These are phyloP conservation scores for Tragopan temminckii DNA, from an alignment of 2,797 vertebrate species.

Conservation along the genomic window DNA sequence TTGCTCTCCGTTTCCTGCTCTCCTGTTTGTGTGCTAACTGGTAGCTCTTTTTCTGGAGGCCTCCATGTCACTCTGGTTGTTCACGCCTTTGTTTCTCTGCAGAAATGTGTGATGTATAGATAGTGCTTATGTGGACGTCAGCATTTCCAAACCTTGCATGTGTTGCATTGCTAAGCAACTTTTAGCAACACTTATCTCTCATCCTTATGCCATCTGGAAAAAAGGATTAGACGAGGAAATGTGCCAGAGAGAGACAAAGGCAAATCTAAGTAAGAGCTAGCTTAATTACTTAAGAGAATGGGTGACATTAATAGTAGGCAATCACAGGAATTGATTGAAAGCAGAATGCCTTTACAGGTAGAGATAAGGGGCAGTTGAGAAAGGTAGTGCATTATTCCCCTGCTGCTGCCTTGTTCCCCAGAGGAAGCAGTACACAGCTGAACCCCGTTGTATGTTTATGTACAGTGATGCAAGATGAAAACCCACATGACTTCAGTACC, in stretches of 20 bases:
- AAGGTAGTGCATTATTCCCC: neutral
- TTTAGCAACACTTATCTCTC: conserved; percentile 74
- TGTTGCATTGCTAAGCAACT: conserved; percentile 81
- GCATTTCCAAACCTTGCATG: conserved; percentile 72
- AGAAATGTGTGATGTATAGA: conserved; percentile 63
- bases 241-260: conserved; percentile 71
- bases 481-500: neutral
- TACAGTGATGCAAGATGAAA: neutral
- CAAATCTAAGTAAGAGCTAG: conserved; percentile 68
- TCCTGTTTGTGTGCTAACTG: neutral
- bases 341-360: conserved; percentile 60
- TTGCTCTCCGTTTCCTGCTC: neutral
- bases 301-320: conserved; percentile 66
- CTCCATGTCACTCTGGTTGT: conserved; percentile 32
- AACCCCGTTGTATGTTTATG: neutral
- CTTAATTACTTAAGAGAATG: conserved; percentile 55
- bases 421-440: neutral
- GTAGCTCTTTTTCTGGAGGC: conserved; percentile 65
- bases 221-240: conserved; percentile 70
- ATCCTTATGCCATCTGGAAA: conserved; percentile 78
- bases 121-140: conserved; percentile 74
- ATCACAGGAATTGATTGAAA: conserved; percentile 53
- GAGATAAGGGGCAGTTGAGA: neutral
- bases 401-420: neutral
- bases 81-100: conserved; percentile 63